phyloP scores from a whole-genome alignment of 2,888 invertebrate genomes.

The Patella ulyssiponensis region DNA sequence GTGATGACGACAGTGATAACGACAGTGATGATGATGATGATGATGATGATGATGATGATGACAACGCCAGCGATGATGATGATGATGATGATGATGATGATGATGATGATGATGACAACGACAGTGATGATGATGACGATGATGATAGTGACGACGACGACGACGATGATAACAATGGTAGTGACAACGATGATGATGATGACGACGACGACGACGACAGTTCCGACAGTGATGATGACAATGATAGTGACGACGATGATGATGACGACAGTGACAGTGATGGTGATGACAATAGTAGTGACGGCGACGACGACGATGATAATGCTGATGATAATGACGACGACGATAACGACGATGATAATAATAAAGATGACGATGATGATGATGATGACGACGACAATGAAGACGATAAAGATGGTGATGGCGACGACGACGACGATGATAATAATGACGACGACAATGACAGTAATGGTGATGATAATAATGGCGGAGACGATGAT shows the following conservation, averaged over 20 bases:
- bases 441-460: background rate
- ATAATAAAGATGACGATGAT: background rate
- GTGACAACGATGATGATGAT: background rate
- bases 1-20: background rate
- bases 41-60: background rate
- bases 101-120: background rate
- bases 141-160: background rate
- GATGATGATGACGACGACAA: background rate
- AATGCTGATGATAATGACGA: background rate
- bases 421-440: background rate
- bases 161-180: background rate
- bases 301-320: background rate
- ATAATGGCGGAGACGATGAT: background rate
- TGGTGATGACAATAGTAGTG: background rate
- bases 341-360: background rate
- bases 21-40: background rate
- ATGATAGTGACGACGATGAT: background rate
- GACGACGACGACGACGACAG: background rate
- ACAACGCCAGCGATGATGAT: background rate
- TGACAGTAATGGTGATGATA: background rate
- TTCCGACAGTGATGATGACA: background rate
- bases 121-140: background rate
- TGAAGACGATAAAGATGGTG: background rate
- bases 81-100: background rate
- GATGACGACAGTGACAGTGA: background rate